Evolutionary conservation across 2,888 invertebrate genomes (phyloP).

Genomic region (Drosophila monieri): DNA sequence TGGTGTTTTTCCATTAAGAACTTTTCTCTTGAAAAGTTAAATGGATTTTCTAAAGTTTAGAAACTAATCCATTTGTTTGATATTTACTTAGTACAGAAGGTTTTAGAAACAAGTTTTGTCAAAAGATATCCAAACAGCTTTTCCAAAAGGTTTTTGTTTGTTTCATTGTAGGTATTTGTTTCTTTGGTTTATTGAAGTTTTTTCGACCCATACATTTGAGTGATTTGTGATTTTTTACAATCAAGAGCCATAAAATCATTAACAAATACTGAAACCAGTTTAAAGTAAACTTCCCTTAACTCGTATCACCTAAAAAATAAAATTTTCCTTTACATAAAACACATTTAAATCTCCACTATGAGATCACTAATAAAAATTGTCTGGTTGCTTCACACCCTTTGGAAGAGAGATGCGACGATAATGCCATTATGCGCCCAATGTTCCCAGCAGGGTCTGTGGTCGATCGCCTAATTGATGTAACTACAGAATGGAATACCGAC

Average conservation of each 20-base stretch:
- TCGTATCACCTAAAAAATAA: not conserved
- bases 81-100: no score
- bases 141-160: not conserved
- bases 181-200: not conserved
- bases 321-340: not conserved
- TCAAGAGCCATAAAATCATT: not conserved
- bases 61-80: not conserved
- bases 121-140: not conserved
- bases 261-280: not conserved
- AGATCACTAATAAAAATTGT: slow-evolving; percentile 26
- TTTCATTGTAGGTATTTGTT: not conserved
- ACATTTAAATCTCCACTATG: slow-evolving; percentile 5
- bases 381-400: slow-evolving; percentile 20
- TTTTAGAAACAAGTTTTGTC: not conserved
- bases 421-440: slow-evolving; percentile 32
- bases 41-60: not conserved
- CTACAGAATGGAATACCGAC: slow-evolving; percentile 14
- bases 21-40: not conserved
- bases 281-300: not conserved
- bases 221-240: not conserved
- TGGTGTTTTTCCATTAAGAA: not conserved
- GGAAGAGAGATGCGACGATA: slow-evolving; percentile 13
- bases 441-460: slow-evolving; percentile 1
- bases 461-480: slow-evolving; percentile 42
- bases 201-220: not conserved